Evolutionary conservation across 2,797 vertebrate species (phyloP).

Genomic region (Urocyon cinereoargenteus): DNA sequence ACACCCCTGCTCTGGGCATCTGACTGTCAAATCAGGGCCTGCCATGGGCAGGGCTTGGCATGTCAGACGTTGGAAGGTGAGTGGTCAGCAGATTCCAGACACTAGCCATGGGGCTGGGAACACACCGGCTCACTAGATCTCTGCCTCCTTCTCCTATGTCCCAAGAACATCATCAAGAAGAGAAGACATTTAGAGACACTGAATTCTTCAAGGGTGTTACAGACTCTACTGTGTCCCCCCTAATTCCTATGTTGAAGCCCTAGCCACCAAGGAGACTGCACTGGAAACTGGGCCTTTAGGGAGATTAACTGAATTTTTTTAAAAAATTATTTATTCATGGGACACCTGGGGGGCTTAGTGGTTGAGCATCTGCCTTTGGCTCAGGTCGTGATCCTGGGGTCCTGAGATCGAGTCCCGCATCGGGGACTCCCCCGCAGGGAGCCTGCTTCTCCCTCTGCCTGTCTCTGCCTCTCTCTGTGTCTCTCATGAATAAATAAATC

Average conservation of each 20-base stretch:
- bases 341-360: background rate
- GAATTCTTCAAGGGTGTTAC: background rate
- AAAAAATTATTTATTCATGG: no score
- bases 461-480: no score
- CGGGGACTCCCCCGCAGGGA: no score
- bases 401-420: no score
- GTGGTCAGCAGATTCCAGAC: background rate
- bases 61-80: accelerated
- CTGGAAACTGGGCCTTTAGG: background rate
- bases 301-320: background rate
- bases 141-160: background rate
- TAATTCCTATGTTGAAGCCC: background rate
- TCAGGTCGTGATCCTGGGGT: background rate
- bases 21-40: background rate
- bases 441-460: no score
- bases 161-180: background rate
- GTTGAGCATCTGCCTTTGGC: background rate
- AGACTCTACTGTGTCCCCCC: background rate
- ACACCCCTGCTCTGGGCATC: background rate
- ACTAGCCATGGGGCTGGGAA: background rate
- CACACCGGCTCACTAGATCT: background rate
- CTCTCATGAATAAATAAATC: background rate
- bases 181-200: background rate
- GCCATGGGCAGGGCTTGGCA: background rate
- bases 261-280: background rate